Evolutionary conservation across 2,797 vertebrate genomes (phyloP).

Genomic region (Enteromius argenteus): DNA sequence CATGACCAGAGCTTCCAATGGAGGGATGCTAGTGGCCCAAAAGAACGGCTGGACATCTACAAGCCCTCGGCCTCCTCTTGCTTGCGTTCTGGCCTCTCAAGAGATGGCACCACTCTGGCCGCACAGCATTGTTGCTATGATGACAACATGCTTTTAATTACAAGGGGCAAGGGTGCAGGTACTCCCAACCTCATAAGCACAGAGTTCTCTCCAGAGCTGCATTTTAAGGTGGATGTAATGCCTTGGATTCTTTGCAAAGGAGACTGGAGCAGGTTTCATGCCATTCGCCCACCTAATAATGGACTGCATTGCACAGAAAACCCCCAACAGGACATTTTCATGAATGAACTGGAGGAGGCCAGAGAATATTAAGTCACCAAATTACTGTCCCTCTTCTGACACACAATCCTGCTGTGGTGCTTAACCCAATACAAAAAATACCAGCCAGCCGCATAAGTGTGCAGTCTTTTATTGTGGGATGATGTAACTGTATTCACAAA

Average conservation of each 20-base stretch:
- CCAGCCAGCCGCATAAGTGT: slow-evolving; percentile 3
- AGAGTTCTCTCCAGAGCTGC: slow-evolving; percentile 91
- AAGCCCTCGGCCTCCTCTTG: slow-evolving; percentile 88
- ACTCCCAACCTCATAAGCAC: slow-evolving; percentile 91
- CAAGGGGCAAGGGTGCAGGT: slow-evolving; percentile 88
- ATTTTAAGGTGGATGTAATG: slow-evolving; percentile 92
- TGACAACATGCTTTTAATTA: slow-evolving; percentile 84
- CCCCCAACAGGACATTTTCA: slow-evolving; percentile 86
- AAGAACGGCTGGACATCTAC: slow-evolving; percentile 91
- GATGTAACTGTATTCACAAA: slow-evolving; percentile 50
- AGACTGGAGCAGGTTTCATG: slow-evolving; percentile 93
- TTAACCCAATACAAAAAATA: slow-evolving; percentile 45
- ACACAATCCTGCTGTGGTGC: slow-evolving; percentile 64
- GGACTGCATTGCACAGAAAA: slow-evolving; percentile 85
- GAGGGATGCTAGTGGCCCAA: slow-evolving; percentile 87
- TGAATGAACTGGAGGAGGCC: slow-evolving; percentile 91
- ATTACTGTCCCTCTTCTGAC: slow-evolving; percentile 64
- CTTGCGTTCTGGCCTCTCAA: slow-evolving; percentile 86
- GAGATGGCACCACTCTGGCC: slow-evolving; percentile 84
- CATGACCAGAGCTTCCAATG: slow-evolving; percentile 84
- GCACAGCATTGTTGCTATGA: slow-evolving; percentile 94
- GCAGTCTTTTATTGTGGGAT: slow-evolving; percentile 53
- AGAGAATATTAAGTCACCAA: slow-evolving; percentile 85
- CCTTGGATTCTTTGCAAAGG: slow-evolving; percentile 96
- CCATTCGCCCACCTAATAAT: slow-evolving; percentile 88